Conservation (phyloP, 1,140 invertebrate genomes). For the Holcopasites calliopsidis region DNA sequence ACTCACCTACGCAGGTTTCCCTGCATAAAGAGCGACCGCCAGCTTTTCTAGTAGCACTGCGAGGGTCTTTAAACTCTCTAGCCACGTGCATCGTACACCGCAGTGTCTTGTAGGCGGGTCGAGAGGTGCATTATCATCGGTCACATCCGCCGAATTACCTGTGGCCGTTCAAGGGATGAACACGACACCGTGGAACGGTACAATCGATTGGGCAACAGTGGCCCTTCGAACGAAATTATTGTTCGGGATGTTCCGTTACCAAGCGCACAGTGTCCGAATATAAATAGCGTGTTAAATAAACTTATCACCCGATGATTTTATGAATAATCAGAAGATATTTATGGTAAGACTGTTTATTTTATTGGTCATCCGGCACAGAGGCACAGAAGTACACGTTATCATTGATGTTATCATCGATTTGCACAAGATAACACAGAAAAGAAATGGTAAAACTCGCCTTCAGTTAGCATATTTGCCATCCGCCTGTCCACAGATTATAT, state of each 20-base stretch:
- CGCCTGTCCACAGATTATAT: no score
- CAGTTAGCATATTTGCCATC: no score
- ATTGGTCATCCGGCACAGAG: no score
- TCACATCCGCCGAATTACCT: constrained; percentile 29
- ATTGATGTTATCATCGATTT: no score
- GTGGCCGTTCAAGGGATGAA: neutral
- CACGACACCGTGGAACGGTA: neutral
- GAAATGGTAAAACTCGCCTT: no score
- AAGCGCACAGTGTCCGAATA: neutral
- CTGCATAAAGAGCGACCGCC: constrained; percentile 24
- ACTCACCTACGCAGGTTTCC: constrained; percentile 61
- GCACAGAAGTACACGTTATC: no score
- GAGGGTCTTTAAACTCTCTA: constrained; percentile 68
- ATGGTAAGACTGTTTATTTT: no score
- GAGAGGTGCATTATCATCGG: constrained; percentile 43
- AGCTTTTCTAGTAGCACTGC: constrained; percentile 40
- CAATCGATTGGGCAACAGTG: neutral
- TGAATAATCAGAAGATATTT: no score
- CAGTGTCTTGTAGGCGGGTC: constrained; percentile 41
- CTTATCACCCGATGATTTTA: no score
- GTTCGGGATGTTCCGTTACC: neutral
- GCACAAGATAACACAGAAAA: no score
- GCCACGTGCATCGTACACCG: constrained; percentile 58
- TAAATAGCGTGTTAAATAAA: no score
- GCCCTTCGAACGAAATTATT: neutral